Base-by-base conservation (phyloP, 2,113 vertebrate species). In the Spea bombifrons region DNA sequence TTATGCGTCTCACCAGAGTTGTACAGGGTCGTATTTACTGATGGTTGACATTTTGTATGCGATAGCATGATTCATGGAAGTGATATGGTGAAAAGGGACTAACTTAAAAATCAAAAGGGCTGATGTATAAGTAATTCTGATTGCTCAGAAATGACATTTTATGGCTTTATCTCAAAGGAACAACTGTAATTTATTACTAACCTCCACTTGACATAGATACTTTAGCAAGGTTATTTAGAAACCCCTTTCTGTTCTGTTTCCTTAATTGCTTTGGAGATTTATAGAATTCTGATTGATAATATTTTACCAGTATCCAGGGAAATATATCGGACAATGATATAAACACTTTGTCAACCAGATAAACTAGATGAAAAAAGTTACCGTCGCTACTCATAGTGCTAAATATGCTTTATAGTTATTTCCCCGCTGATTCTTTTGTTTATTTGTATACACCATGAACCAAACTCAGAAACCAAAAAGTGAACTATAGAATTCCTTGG, bases 231-330 rank as follows among this genome's bases (percentile, higher is more conserved):
- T 80, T 80, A 80, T 80, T 66, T 46, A n/a, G 52, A 16, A 80
- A 80, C 16, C 61, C 70, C 50, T 53, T 50, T 80, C 44, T 48
- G 47, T 72, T 73, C 77, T 73, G n/a, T 67, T 80, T 67, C 64
- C 71, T 73, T 80, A 80, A 80, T 80, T 80, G 70, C 71, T 73
- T 80, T 73, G 67, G 44, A 73, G 77, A 73, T 80, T 80, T 80
- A 80, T 80, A 80, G 77, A 67, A 80, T 67, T 73, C 77, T 80
- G 77, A 73, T 79, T 79, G 69, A 79, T 80, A 73, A 66, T 73
- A 73, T 80, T 80, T 80, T 80, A 80, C 71, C 47, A 43, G 77
- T 59, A 71, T 73, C 61, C 49, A 3, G 71, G 77, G 77, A 80
- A 80, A 73, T 73, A 50, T 64, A 73, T 10, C 73, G 49, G 45